Evolutionary conservation across 53 echinoderm and acorn worm species (phyloP), one percentile per base, ranked within the genome.

Genomic region (Temnopleurus reevesii): DNA sequence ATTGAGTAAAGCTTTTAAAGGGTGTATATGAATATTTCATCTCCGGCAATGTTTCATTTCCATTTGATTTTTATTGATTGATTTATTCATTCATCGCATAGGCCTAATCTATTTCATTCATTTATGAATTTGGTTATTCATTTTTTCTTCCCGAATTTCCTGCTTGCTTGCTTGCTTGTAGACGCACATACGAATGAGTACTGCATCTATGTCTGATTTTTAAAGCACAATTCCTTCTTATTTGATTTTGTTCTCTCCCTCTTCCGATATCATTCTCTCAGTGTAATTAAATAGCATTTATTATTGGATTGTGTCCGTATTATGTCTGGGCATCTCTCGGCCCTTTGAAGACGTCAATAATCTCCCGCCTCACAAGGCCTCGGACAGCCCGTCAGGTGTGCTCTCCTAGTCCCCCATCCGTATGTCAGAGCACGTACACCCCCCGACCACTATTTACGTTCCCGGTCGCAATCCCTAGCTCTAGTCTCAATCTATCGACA

Each of bases 351-450:
- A 19, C 10, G 34, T 3, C 34, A 9, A 27, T 65, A 71, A 66
- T 66, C 65, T 66, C 88, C 34, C 36, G 34, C 46, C 65, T 30
- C 49, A 66, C 8, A 19, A 66, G 71, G 71, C 65, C 71, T 53
- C 66, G 35, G 88, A 8, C 12, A n/a, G 6, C 34, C 60, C 65
- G 31, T 87, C 88, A 87, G 88, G 88, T 87, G 86, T 60, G 88
- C 86, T 38, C 85, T 34, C 55, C 65, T 66, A 87, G 34, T 66
- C 88, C 71, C 51, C 71, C 2, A 1, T 3, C 88, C 88, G 88
- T 87, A 87, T 87, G 88, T 71, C 66, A 33, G 12, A 53, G 88
- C 88, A 87, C 88, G 88, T 87, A 66, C 38, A 13, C 7, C 9
- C 10, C 49, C 35, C 71, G 12, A 10, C 86, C 27, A 31, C 43